Evolutionary conservation across 2,888 invertebrate genomes (phyloP).

Genomic region (Nymphalis polychloros): DNA sequence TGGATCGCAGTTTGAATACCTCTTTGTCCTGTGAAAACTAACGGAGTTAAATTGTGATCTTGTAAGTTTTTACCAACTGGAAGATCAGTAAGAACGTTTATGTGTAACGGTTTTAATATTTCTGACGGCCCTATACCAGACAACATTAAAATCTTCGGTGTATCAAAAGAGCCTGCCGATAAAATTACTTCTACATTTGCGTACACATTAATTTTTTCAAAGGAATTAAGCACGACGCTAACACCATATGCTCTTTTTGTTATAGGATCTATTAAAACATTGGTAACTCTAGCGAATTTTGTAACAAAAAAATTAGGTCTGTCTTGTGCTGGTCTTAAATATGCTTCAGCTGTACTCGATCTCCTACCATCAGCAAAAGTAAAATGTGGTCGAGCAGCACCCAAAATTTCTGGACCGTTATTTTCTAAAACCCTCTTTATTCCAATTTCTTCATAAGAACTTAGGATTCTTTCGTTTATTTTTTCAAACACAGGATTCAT

Average conservation of each 20-base stretch:
- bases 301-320: conserved; percentile 60
- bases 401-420: conserved; percentile 47
- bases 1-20: conserved; percentile 49
- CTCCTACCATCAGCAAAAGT: conserved; percentile 59
- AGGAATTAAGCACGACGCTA: conserved; percentile 48
- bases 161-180: conserved; percentile 65
- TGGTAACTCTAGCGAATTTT: conserved; percentile 58
- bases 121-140: conserved; percentile 66
- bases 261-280: conserved; percentile 57
- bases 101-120: conserved; percentile 52
- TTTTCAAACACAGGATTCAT: conserved; percentile 43
- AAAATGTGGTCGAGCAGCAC: conserved; percentile 48
- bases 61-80: conserved; percentile 70
- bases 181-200: conserved; percentile 62
- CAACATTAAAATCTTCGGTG: conserved; percentile 66
- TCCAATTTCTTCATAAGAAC: conserved; percentile 49
- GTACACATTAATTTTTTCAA: conserved; percentile 51
- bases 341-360: conserved; percentile 69
- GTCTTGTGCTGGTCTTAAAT: conserved; percentile 51
- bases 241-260: conserved; percentile 57
- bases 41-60: conserved; percentile 56
- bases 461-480: conserved; percentile 43
- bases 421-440: conserved; percentile 47
- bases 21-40: conserved; percentile 55
- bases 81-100: conserved; percentile 55